A percentile compares a stretch with the other conserved stretches of the same genome.
phyloP scores from a whole-genome alignment of 2,797 vertebrate species.

The Eidolon dupreanum region DNA sequence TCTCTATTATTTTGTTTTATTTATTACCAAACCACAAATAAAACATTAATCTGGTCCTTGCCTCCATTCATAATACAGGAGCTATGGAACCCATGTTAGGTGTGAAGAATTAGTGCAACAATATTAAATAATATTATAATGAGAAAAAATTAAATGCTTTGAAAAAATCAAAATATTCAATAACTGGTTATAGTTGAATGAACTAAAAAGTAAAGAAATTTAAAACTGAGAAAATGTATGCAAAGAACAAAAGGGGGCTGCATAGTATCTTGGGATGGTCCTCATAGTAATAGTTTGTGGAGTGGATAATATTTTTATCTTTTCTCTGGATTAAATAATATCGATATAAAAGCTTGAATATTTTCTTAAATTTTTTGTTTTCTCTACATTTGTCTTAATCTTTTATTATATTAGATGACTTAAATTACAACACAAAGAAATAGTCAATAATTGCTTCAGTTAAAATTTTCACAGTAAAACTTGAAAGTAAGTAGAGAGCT shows the following conservation, averaged over 20 bases:
- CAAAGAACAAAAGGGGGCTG: not conserved
- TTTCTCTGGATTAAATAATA: slow-evolving; percentile 28
- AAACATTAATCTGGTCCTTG: slow-evolving; percentile 27
- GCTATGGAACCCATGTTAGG: slow-evolving; percentile 37
- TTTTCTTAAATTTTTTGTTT: not conserved
- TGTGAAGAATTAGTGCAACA: slow-evolving; percentile 53
- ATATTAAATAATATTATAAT: slow-evolving; percentile 59
- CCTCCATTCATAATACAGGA: not conserved
- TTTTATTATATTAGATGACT: not conserved
- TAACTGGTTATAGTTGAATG: not conserved
- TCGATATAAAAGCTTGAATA: slow-evolving; percentile 6
- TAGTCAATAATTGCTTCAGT: not conserved
- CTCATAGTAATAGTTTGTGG: slow-evolving; percentile 24
- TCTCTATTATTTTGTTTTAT: slow-evolving; percentile 70
- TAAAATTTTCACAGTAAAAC: slow-evolving; percentile 33
- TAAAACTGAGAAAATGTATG: not conserved
- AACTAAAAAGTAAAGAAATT: slow-evolving; percentile 14
- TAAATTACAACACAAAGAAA: slow-evolving; percentile 7
- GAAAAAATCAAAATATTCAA: slow-evolving; percentile 14
- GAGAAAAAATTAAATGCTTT: slow-evolving; percentile 22
- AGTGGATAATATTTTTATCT: slow-evolving; percentile 25
- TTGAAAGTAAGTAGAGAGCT: not conserved
- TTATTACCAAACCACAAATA: slow-evolving; percentile 63
- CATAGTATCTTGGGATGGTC: not conserved
- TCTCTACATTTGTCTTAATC: not conserved